Base-by-base conservation (phyloP, 1,140 invertebrate genomes). In the Pissodes strobi region DNA sequence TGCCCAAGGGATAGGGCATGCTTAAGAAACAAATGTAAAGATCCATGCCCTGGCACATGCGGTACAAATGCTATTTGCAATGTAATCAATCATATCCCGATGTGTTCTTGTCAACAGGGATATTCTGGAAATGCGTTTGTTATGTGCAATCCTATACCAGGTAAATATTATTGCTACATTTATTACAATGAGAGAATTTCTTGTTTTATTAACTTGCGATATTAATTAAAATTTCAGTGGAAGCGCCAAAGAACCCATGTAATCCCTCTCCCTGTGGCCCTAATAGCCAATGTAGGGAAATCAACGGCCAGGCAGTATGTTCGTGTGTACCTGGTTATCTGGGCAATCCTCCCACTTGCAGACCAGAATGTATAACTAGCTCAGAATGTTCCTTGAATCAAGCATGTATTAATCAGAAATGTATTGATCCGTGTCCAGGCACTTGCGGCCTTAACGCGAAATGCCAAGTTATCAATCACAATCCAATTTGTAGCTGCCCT, bases 401-500 rank as follows among this genome's bases (percentile, higher is more conserved):
- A 69, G 87, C 87, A 17, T 90, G 89, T 74, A 82, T 87, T 19
- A 89, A 88, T 74, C 82, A 85, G 66, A 88, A 86, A 72, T 91
- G 90, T n/a, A n/a, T n/a, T n/a, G n/a, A n/a, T n/a, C n/a, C n/a
- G n/a, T n/a, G n/a, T n/a, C n/a, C n/a, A n/a, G 87, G 86, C 46
- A 85, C 87, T 27, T 91, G 90, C 74, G 89, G 74, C 25, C 21
- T 77, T 23, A 61, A n/a, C n/a, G n/a, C n/a, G n/a, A n/a, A n/a
- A n/a, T n/a, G n/a, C n/a, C n/a, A n/a, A n/a, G n/a, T n/a, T n/a
- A n/a, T n/a, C n/a, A n/a, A n/a, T n/a, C n/a, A n/a, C n/a, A n/a
- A n/a, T n/a, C n/a, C n/a, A n/a, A n/a, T n/a, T n/a, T n/a, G n/a
- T n/a, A n/a, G n/a, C n/a, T n/a, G n/a, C n/a, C n/a, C n/a, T n/a